These are phyloP conservation scores for Lepeophtheirus nordmannii DNA, from an alignment of 2,888 invertebrate species.

Conservation along the genomic window DNA sequence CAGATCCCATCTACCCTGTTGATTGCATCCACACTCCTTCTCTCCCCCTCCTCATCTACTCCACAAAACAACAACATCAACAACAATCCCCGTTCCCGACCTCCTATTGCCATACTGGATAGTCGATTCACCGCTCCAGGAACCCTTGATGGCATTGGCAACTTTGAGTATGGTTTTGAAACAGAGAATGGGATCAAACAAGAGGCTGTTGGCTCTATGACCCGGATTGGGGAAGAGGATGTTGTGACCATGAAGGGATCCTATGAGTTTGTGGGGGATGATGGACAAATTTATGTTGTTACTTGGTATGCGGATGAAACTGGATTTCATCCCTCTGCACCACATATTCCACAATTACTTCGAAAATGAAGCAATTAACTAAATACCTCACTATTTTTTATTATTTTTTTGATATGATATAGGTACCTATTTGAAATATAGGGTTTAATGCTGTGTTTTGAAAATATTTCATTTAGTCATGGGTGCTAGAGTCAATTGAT, in stretches of 20 bases:
- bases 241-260: conserved; percentile 7
- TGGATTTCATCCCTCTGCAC: neutral
- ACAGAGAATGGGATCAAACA: neutral
- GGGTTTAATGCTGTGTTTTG: no score
- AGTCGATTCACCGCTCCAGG: neutral
- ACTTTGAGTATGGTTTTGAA: neutral
- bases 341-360: neutral
- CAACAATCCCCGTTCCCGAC: no score
- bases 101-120: neutral
- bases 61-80: no score
- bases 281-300: neutral
- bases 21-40: no score
- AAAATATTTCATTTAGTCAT: no score
- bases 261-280: neutral
- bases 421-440: no score
- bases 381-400: no score
- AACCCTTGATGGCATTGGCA: neutral
- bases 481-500: no score
- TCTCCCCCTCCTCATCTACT: no score
- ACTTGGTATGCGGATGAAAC: conserved; percentile 3
- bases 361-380: no score
- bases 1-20: no score
- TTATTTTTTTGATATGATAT: no score
- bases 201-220: conserved; percentile 1
- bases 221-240: neutral